Conservation (phyloP, 1,140 invertebrate species). For the Cherax destructor region DNA sequence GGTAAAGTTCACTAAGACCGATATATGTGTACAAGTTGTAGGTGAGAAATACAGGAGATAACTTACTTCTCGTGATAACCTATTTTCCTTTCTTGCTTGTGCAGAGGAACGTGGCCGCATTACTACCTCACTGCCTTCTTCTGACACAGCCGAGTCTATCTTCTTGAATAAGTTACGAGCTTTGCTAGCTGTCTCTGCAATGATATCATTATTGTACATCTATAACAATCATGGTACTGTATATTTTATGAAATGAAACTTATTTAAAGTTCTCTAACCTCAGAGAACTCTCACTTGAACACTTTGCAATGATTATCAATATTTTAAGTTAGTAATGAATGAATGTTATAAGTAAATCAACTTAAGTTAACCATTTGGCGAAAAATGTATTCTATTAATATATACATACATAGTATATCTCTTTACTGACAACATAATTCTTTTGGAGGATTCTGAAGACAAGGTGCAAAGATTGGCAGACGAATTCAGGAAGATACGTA, state of each 20-base stretch:
- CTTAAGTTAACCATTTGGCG: too few species aligned
- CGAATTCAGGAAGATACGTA: too few species aligned
- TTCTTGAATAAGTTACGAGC: slow-evolving; percentile 90
- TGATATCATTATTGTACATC: neutral
- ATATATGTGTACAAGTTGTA: neutral
- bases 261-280: too few species aligned
- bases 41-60: neutral
- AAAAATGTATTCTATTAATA: too few species aligned
- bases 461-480: too few species aligned
- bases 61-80: slow-evolving; percentile 60
- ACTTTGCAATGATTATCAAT: too few species aligned
- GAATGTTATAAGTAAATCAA: too few species aligned
- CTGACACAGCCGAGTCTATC: slow-evolving; percentile 81
- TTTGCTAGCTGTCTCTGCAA: slow-evolving; percentile 87
- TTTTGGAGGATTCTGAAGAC: too few species aligned
- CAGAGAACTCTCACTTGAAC: too few species aligned
- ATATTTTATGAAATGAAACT: neutral
- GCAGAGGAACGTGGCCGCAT: slow-evolving; percentile 19
- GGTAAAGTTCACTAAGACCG: neutral
- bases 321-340: too few species aligned
- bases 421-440: too few species aligned
- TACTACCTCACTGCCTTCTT: slow-evolving; percentile 17
- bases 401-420: too few species aligned
- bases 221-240: neutral
- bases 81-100: slow-evolving; percentile 43